phyloP scores from a whole-genome alignment of 2,113 vertebrate genomes.

The Mobula hypostoma region DNA sequence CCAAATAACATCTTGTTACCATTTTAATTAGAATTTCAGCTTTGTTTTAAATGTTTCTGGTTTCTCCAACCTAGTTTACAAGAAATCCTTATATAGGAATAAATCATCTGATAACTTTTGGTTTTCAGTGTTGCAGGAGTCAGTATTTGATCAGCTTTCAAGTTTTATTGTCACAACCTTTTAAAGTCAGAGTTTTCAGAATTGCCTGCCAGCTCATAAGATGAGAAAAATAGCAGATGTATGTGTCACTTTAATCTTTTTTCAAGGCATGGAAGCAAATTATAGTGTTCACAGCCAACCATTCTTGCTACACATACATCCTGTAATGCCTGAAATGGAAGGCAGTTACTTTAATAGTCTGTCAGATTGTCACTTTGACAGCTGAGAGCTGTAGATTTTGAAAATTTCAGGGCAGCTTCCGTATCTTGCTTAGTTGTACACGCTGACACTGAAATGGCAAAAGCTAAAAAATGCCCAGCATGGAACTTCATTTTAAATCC shows the following conservation, averaged over 20 bases:
- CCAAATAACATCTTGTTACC: not conserved
- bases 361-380: slow-evolving; percentile 24
- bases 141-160: not conserved
- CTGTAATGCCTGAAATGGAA: slow-evolving; percentile 28
- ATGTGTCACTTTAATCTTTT: slow-evolving; percentile 24
- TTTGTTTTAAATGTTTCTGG: not conserved
- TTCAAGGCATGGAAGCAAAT: slow-evolving; percentile 27
- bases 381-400: slow-evolving; percentile 6
- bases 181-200: not conserved
- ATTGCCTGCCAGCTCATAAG: not conserved
- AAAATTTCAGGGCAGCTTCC: slow-evolving; percentile 13
- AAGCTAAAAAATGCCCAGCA: slow-evolving; percentile 25
- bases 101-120: not conserved
- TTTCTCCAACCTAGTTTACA: not conserved
- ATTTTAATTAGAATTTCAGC: not conserved
- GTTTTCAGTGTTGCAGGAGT: not conserved
- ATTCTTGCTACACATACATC: not conserved
- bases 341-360: slow-evolving; percentile 7
- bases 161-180: not conserved
- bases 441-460: slow-evolving; percentile 1
- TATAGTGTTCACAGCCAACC: slow-evolving; percentile 32
- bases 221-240: slow-evolving; percentile 32
- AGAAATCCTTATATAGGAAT: not conserved
- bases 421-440: not conserved
- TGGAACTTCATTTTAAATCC: slow-evolving; percentile 24